A percentile compares a stretch with the other conserved stretches of the same genome.
Conservation (phyloP, 2,113 vertebrate genomes). For the Neoarius graeffei region DNA sequence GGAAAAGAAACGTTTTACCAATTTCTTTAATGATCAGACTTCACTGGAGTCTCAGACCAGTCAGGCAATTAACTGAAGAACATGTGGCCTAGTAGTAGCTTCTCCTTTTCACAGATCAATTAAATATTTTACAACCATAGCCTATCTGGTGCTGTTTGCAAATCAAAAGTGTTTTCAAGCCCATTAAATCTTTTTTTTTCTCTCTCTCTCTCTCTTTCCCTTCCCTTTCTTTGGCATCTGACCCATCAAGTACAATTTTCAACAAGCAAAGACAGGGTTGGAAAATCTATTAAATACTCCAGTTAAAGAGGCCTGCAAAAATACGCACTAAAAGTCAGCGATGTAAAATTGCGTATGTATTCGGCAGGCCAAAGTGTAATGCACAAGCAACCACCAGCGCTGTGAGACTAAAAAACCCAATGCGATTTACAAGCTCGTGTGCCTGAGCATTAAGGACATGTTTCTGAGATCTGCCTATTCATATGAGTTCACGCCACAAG, state of each 20-base stretch:
- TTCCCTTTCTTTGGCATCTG: conserved; percentile 65
- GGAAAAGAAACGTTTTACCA: conserved; percentile 61
- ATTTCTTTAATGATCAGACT: conserved; percentile 72
- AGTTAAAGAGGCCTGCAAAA: conserved; percentile 63
- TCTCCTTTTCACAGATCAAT: conserved; percentile 76
- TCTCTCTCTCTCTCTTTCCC: conserved; percentile 8
- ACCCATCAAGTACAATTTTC: conserved; percentile 70
- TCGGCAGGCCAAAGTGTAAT: conserved; percentile 49
- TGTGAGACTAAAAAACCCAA: conserved; percentile 21
- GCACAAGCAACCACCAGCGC: conserved; percentile 52
- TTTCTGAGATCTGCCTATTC: conserved; percentile 47
- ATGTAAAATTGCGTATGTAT: conserved; percentile 24
- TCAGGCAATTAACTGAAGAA: conserved; percentile 71
- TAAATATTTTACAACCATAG: conserved; percentile 72
- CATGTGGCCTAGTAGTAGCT: conserved; percentile 72
- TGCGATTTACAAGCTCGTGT: conserved; percentile 19
- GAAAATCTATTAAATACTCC: conserved; percentile 77
- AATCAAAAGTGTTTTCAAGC: conserved; percentile 75
- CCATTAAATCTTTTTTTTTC: conserved; percentile 61
- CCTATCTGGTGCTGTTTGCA: conserved; percentile 71
- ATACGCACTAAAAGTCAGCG: conserved; percentile 47
- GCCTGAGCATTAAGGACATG: conserved; percentile 42
- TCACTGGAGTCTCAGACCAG: conserved; percentile 65
- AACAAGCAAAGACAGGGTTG: conserved; percentile 67
- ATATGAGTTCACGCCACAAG: conserved; percentile 19